A percentile compares a stretch with the other conserved stretches of the same genome.
phyloP scores from a whole-genome alignment of 2,113 vertebrate species.

The Gavialis gangeticus region DNA sequence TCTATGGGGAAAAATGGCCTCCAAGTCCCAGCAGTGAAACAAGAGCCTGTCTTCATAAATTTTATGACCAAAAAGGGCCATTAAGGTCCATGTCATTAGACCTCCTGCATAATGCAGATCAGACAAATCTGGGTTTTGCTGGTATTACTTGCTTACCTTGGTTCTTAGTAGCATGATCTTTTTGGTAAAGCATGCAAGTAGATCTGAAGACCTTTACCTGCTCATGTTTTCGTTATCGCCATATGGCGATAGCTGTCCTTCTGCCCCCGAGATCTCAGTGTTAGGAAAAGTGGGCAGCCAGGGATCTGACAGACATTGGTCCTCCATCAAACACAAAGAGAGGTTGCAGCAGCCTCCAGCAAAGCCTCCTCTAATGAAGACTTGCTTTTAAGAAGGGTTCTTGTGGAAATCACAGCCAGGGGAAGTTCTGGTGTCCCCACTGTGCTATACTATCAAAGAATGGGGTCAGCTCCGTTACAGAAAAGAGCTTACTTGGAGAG shows the following conservation, averaged over 20 bases:
- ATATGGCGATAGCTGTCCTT: fast-evolving
- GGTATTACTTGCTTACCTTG: background rate
- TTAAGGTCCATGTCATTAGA: fast-evolving
- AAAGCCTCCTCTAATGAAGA: background rate
- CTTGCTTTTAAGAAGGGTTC: background rate
- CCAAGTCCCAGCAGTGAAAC: background rate
- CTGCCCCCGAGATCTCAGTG: fast-evolving
- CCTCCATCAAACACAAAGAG: no score
- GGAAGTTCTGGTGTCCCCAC: background rate
- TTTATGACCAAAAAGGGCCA: background rate
- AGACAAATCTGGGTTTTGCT: background rate
- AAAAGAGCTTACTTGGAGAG: background rate
- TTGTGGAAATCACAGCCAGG: background rate
- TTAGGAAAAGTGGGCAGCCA: no score
- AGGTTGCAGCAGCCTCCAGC: background rate
- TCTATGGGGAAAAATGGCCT: background rate
- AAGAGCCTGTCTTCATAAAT: background rate
- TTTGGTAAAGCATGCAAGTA: background rate
- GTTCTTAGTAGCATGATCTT: background rate
- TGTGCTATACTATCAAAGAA: background rate
- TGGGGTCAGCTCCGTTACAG: background rate
- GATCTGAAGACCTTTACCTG: background rate
- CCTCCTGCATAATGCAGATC: fast-evolving
- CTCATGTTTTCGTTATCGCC: background rate
- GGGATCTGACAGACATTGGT: no score